Evolutionary conservation across 2,797 vertebrate genomes (phyloP), one percentile per base, ranked within the genome.

Genomic region (Synaphobranchus kaupii): DNA sequence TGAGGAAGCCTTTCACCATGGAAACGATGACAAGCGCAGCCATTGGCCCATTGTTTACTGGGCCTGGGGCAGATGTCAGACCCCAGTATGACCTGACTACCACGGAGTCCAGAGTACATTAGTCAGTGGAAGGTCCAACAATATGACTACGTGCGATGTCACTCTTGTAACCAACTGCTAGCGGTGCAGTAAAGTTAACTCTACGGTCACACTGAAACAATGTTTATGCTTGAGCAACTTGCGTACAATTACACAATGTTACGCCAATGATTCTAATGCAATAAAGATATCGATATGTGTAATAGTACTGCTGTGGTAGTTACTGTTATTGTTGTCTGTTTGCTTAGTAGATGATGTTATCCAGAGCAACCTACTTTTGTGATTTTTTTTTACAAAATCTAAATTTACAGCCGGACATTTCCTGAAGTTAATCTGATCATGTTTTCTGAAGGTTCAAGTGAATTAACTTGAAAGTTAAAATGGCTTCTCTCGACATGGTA

Each of bases 11-110:
- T 15, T 47, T 66, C n/a, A 22, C 60, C 20, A 28, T 76, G 68
- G 84, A 71, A 84, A 88, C 78, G 15, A 34, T n/a, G 48, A 44
- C 47, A 56, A 47, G 10, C 22, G n/a, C 6, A 54, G 56, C 66
- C 84, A 68, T n/a, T 17, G n/a, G 28, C 25, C 84, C 34, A 83
- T 85, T 85, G 87, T 83, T 82, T 5, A 17, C 28, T 39, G 44
- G 78, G 60, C 34, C 44, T 12, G 44, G 22, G 63, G 76, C 84
- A 83, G 60, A 84, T 85, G 87, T 83, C 87, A 88, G 56, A 47
- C 6, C 50, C 60, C 48, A 54, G 39, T 73, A 76, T n/a, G 58
- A 68, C 58, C 28, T 50, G 22, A 80, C 60, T 56, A 22, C 80
- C 76, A 56, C n/a, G 34, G 28, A 63, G 47, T 63, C 56, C 73